Base-by-base conservation (phyloP, 1,140 invertebrate genomes). In the Tyrophagus putrescentiae region DNA sequence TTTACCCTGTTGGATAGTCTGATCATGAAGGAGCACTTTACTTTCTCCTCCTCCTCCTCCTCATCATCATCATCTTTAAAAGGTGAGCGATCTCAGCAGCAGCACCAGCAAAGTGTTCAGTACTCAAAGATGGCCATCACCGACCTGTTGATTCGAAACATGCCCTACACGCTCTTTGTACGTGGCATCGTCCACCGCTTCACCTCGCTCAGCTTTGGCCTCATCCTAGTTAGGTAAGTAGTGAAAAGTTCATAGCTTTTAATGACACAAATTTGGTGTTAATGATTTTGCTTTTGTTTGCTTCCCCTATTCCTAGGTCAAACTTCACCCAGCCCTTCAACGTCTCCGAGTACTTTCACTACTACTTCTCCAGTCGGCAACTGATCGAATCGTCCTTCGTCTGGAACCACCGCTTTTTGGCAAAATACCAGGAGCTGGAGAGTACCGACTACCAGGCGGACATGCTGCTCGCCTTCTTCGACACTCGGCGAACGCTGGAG, bases 301-400 rank as follows among this genome's bases (percentile, higher is more conserved):
- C 21, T 21, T 21, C 21, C 36, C 36, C 36, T 39, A 13, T 13
- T 13, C 13, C 21, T 21, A 7, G 7, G 31, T 48, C 45, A 6
- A 48, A 48, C 18, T 48, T 48, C 45, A 9, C 45, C 27, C 52
- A 54, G 11, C 25, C 52, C 21, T 1, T 54, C 1, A 54, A 54
- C 13, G 39, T 54, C n/a, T 31, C 27, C 2, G 52, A 54, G 11
- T 54, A 54, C 27, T 54, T 54, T 31, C 13, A 54, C 27, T 31
- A 54, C 27, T 54, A 54, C 27, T 54, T 27, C 25, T 31, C 52
- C 9, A 32, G 25, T 33, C 1, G 27, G 21, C 52, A 54, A 54
- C 28, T 27, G 27, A 54, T 54, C 3, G 52, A 54, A 33, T 54
- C 52, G 21, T 36, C 52, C n/a, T 54, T 54, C 27, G 27, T 54